Base-by-base conservation (phyloP, 2,888 invertebrate genomes). In the Sarcophaga variegata region DNA sequence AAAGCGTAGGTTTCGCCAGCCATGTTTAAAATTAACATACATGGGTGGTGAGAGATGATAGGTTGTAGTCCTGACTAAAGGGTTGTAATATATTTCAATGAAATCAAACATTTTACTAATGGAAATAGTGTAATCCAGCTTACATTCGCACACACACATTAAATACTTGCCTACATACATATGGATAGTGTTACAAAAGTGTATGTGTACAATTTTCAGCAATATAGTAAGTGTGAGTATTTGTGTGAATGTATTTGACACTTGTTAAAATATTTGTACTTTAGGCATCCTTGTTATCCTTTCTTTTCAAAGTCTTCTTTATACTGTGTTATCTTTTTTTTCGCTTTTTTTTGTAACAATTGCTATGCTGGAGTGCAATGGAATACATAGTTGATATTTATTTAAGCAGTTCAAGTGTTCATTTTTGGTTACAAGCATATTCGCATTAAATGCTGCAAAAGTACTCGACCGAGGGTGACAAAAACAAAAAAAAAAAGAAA, bases 201-300 rank as follows among this genome's bases (percentile, higher is more conserved):
- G 22, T 49, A 4, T 79, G 69, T 25, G 37, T 74, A 12, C 11
- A 54, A 12, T 25, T 49, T 6, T 64, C 14, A 75, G n/a, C 54
- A 63, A 22, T 1, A 49, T 37, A 59, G 25, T 71, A 72, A 75
- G 67, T 25, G 37, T 76, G 62, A 92, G 54, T 67, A 14, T 54
- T 12, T 14, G 17, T 54, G 54, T 67, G n/a, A 70, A 93, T 93
- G 93, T 92, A 92, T 93, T 92, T 93, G 93, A 93, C 93, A 93
- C 93, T 93, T 93, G 93, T 93, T 93, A 93, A 93, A 93, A 93
- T 93, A 93, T 93, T 93, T 93, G 92, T 92, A 90, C 90, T 90
- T 90, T 89, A 89, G 88, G 89, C 89, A 90, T 88, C 88, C 88
- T 89, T 88, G 88, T 89, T 89, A 89, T 89, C 89, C 89, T 87